Conservation (phyloP, 2,113 vertebrate species). For the Syngnathus typhle region DNA sequence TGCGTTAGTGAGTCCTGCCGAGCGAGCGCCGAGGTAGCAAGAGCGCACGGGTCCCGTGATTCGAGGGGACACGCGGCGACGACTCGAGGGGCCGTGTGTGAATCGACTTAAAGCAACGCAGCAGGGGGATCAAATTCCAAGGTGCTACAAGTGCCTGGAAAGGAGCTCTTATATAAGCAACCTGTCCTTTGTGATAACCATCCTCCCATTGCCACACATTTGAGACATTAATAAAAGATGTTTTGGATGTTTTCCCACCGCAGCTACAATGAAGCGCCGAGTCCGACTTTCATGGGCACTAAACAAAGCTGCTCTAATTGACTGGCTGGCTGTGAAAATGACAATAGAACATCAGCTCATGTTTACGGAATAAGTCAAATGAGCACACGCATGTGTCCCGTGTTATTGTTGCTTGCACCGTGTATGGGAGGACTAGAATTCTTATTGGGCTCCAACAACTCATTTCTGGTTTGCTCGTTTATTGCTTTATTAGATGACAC, state of each 20-base stretch:
- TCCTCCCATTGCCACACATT: conserved; percentile 9
- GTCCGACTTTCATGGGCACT: conserved; percentile 22
- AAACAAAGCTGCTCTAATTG: neutral
- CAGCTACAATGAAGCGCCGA: conserved; percentile 10
- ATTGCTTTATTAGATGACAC: too few relatives aligned
- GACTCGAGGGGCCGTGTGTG: conserved; percentile 12
- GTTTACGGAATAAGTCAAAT: conserved; percentile 9
- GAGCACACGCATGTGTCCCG: neutral
- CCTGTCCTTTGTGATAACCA: conserved; percentile 21
- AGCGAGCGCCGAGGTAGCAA: conserved; percentile 13
- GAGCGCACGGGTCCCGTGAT: conserved; percentile 21
- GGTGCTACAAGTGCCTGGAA: conserved; percentile 35
- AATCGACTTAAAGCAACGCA: conserved; percentile 7
- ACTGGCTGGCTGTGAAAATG: neutral
- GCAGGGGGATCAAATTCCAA: conserved; percentile 5
- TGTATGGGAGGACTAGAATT: conserved; percentile 16
- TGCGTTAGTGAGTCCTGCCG: conserved; percentile 28
- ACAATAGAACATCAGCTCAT: neutral
- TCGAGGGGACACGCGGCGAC: conserved; percentile 30
- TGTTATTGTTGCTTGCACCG: conserved; percentile 22
- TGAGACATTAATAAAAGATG: conserved; percentile 54
- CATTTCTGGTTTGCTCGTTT: conserved; percentile 22
- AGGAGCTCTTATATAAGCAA: conserved; percentile 48
- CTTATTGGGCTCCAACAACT: conserved; percentile 17
- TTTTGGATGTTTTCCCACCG: conserved; percentile 27